Conservation (phyloP, 2,888 invertebrate species). For the Idaea biselata region DNA sequence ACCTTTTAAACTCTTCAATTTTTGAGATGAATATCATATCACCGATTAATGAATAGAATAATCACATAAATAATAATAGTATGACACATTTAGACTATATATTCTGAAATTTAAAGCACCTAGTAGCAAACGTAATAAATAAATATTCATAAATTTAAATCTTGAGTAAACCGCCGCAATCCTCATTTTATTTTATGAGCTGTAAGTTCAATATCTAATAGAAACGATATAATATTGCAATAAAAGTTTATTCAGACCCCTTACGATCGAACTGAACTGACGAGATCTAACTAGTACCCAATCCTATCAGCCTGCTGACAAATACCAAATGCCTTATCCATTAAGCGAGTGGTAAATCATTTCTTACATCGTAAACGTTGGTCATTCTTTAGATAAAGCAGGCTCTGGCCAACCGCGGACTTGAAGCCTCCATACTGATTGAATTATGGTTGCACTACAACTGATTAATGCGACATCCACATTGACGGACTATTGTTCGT, state of each 20-base stretch:
- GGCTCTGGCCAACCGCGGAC: slow-evolving; percentile 54
- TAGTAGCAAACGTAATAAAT: no score
- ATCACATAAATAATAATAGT: no score
- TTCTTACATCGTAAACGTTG: slow-evolving; percentile 47
- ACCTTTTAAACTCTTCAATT: no score
- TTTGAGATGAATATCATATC: no score
- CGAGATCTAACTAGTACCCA: background rate
- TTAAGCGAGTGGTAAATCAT: slow-evolving; percentile 9
- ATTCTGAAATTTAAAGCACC: no score
- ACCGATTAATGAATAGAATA: no score
- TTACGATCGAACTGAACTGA: background rate
- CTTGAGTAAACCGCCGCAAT: no score
- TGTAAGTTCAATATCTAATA: background rate
- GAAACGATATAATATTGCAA: background rate
- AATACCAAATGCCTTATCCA: slow-evolving; percentile 40
- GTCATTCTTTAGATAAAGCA: slow-evolving; percentile 61
- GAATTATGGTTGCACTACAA: slow-evolving; percentile 76
- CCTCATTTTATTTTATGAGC: background rate
- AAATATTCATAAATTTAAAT: no score
- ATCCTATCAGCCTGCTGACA: slow-evolving; percentile 3
- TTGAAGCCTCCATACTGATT: slow-evolving; percentile 56
- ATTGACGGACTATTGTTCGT: slow-evolving; percentile 76
- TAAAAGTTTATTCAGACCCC: background rate
- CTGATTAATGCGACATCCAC: slow-evolving; percentile 79
- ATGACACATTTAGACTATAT: no score